Evolutionary conservation across 2,797 vertebrate genomes (phyloP).

Genomic region (Sebastes nivosus): DNA sequence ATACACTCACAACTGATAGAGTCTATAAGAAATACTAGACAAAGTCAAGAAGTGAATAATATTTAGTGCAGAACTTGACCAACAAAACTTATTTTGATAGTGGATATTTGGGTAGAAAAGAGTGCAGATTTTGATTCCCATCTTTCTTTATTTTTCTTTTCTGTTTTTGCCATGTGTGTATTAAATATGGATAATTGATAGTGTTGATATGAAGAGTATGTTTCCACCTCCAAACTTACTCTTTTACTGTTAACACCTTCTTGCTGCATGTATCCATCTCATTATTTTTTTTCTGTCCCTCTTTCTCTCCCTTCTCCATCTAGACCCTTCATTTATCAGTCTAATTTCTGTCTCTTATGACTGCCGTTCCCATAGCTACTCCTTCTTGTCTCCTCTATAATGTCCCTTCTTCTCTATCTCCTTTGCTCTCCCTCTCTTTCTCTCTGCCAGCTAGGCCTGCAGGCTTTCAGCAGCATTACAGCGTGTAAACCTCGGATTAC

Average conservation of each 20-base stretch:
- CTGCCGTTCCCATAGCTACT: constrained; percentile 4
- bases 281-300: neutral
- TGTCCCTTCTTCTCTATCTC: constrained; percentile 32
- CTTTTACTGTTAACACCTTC: neutral
- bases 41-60: neutral
- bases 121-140: neutral
- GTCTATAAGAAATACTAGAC: neutral
- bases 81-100: neutral
- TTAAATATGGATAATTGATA: neutral
- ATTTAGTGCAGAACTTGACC: neutral
- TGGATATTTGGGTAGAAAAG: neutral
- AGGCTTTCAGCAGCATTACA: constrained; percentile 83
- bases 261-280: neutral
- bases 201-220: neutral
- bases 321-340: neutral
- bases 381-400: constrained; percentile 29
- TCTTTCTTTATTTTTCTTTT: neutral
- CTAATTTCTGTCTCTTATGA: neutral
- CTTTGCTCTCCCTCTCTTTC: constrained; percentile 15
- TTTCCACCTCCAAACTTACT: neutral
- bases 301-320: neutral
- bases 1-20: neutral
- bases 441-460: constrained; percentile 73
- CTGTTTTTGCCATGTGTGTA: neutral
- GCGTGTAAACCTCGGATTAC: constrained; percentile 86